Evolutionary conservation across 2,113 vertebrate genomes (phyloP).

Genomic region (Mustelus asterias): DNA sequence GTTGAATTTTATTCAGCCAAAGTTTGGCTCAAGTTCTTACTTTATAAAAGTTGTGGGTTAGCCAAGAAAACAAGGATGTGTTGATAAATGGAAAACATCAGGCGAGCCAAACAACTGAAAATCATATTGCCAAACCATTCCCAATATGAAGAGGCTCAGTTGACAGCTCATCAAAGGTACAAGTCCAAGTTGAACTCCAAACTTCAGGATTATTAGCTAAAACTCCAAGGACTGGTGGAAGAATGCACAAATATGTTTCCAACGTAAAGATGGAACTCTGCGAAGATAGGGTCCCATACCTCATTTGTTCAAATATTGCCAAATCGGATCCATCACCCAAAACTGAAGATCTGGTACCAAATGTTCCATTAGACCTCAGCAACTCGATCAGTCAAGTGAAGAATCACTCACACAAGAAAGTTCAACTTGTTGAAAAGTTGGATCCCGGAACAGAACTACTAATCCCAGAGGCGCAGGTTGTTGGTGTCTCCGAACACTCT

Average conservation of each 20-base stretch:
- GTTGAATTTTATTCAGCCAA: background rate
- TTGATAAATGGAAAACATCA: conserved; percentile 30
- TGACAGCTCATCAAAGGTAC: conserved; percentile 18
- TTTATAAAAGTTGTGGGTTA: conserved; percentile 2
- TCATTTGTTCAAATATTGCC: background rate
- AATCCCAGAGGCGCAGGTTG: conserved; percentile 7
- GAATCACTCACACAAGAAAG: background rate
- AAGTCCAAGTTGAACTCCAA: background rate
- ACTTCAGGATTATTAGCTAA: background rate
- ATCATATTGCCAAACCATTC: background rate
- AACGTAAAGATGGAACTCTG: background rate
- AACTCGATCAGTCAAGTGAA: background rate
- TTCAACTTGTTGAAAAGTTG: background rate
- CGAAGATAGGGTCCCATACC: background rate
- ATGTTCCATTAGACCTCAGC: background rate
- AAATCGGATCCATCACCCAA: background rate
- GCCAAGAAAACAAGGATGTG: conserved; percentile 9
- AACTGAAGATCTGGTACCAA: background rate
- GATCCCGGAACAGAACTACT: background rate
- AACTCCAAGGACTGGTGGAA: background rate
- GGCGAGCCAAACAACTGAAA: conserved; percentile 13
- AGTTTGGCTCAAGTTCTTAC: background rate
- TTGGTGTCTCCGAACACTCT: background rate
- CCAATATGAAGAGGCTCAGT: conserved; percentile 5
- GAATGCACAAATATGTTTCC: conserved; percentile 16